Evolutionary conservation across 2,113 vertebrate genomes (phyloP).

Genomic region (Zosterops borbonicus): DNA sequence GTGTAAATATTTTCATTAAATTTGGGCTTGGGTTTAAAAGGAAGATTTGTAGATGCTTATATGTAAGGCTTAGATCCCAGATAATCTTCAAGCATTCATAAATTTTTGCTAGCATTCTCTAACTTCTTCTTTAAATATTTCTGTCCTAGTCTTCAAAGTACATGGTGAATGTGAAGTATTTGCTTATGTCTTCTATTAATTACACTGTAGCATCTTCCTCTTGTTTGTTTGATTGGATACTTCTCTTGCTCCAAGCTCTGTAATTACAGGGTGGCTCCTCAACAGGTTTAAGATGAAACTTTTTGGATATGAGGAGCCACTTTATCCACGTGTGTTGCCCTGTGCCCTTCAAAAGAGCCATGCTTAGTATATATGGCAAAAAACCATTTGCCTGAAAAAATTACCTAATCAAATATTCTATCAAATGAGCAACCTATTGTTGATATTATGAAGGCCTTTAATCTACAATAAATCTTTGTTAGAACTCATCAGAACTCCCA

Average conservation of each 20-base stretch:
- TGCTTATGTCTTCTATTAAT: neutral
- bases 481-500: slow-evolving; percentile 93
- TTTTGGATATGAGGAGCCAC: neutral
- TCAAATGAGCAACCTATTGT: slow-evolving; percentile 97
- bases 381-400: slow-evolving; percentile 78
- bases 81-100: neutral
- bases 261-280: slow-evolving; percentile 34
- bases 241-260: slow-evolving; percentile 12
- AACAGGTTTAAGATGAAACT: slow-evolving; percentile 17
- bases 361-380: slow-evolving; percentile 81
- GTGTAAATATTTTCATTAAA: neutral
- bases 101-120: neutral
- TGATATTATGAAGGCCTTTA: slow-evolving; percentile 96
- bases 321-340: slow-evolving; percentile 32
- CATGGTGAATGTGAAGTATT: neutral
- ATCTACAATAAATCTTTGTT: slow-evolving; percentile 99
- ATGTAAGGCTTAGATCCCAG: neutral
- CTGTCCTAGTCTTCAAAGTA: neutral
- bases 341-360: slow-evolving; percentile 67
- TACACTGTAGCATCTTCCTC: neutral
- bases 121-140: neutral
- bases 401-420: slow-evolving; percentile 90
- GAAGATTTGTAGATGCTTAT: neutral
- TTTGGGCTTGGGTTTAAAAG: neutral
- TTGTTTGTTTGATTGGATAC: slow-evolving; percentile 38